Evolutionary conservation across 2,113 vertebrate genomes (phyloP).

Genomic region (Nannospalax galili): DNA sequence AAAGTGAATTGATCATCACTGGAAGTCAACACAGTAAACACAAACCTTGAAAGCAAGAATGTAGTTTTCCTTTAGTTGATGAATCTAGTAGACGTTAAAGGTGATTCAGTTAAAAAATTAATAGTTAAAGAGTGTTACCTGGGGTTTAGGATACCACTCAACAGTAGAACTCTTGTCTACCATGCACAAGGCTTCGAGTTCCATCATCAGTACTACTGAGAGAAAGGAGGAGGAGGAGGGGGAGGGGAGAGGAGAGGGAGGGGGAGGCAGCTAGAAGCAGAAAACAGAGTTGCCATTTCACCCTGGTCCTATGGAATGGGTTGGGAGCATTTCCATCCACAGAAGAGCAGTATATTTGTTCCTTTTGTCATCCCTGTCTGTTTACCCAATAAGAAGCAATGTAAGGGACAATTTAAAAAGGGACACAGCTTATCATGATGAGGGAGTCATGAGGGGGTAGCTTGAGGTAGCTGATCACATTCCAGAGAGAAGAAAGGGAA

Average conservation of each 20-base stretch:
- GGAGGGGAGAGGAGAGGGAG: not conserved
- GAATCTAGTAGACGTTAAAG: not conserved
- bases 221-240: not conserved
- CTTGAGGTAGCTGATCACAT: not conserved
- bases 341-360: not conserved
- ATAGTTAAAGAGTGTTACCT: not conserved
- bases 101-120: not conserved
- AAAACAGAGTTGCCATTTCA: not conserved
- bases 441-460: not conserved
- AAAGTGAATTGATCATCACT: fast-evolving
- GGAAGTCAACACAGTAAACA: not conserved
- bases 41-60: not conserved
- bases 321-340: not conserved
- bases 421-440: no score
- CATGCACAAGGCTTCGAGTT: no score
- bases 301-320: not conserved
- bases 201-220: no score
- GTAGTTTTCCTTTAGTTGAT: not conserved
- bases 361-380: not conserved
- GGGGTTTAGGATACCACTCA: not conserved
- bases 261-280: not conserved
- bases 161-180: not conserved
- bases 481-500: no score
- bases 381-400: no score
- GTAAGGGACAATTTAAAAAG: not conserved